Conservation (phyloP, 2,113 vertebrate species). For the Eira barbara region DNA sequence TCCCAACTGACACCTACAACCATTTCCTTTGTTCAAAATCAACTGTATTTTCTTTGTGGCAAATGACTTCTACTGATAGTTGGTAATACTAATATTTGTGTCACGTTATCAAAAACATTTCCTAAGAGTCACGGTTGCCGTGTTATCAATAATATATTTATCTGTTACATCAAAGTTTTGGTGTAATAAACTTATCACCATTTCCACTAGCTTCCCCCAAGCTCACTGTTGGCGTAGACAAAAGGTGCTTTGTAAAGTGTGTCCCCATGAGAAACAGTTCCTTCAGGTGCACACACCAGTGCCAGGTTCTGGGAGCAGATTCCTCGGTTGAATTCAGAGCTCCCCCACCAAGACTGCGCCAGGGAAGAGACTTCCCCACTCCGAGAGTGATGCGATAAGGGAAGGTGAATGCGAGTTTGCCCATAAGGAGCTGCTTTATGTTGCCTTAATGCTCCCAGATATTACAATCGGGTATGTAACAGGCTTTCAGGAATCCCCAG, state of each 20-base stretch:
- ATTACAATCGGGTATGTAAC: neutral
- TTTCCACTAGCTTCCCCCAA: constrained; percentile 16
- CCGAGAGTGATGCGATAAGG: neutral
- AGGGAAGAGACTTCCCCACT: neutral
- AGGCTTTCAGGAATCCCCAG: neutral
- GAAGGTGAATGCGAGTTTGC: neutral
- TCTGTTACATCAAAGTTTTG: constrained; percentile 82
- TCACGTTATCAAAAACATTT: constrained; percentile 80
- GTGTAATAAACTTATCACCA: constrained; percentile 90
- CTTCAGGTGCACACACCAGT: constrained; percentile 66
- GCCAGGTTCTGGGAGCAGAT: constrained; percentile 18
- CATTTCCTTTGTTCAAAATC: constrained; percentile 70
- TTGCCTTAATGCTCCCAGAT: neutral
- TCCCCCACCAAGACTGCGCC: neutral
- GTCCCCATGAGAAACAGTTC: constrained; percentile 56
- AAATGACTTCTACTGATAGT: constrained; percentile 71
- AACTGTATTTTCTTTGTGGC: constrained; percentile 78
- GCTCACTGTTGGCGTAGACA: constrained; percentile 81
- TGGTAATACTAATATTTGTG: constrained; percentile 80
- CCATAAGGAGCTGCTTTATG: fast-evolving
- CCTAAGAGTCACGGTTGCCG: constrained; percentile 70
- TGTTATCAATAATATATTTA: constrained; percentile 75
- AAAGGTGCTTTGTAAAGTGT: constrained; percentile 78
- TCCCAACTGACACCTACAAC: constrained; percentile 9
- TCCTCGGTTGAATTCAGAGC: neutral